Base-by-base conservation (phyloP, 2,888 invertebrate genomes). In the Sphinx pinastri region DNA sequence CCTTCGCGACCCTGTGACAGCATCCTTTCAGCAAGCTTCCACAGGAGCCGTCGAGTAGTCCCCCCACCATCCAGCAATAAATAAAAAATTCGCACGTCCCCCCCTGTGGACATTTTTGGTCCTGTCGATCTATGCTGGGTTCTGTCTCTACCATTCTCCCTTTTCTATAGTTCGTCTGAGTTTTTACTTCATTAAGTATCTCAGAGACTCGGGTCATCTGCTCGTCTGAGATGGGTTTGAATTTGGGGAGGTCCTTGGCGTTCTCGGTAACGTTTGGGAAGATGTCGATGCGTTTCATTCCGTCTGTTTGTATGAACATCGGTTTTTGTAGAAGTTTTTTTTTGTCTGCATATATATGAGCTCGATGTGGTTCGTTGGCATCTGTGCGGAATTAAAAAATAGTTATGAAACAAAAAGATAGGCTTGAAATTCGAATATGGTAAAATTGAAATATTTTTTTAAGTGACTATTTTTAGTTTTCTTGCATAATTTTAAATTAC, bases 71-170 rank as follows among this genome's bases (percentile, higher is more conserved):
- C 98, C 98, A 98, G 93, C 98, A 98, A 91, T 97, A 96, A 84
- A 98, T 95, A 95, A 98, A 98, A 94, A 98, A 98, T 91, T 98
- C 98, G 90, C 98, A 98, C 76, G 96, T 96, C 70, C 97, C 96
- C 72, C 97, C 97, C 82, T 96, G 95, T 60, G 95, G 91, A 86
- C 97, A 97, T 76, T 94, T 91, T 70, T 95, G 95, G 76, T 95
- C 90, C 69, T 88, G 86, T 73, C 92, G 75, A 54, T 25, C 71
- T 67, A 54, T 70, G 38, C 60, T 13, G 66, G 67, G 49, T 19
- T 55, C 14, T 31, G 71, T 79, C 55, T 86, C 84, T 67, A 91
- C 25, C 14, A 88, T 71, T 55, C 87, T 79, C 0, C 90, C 89
- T 74, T 84, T 89, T 73, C 91, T 78, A 60, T 80, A 77, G 75